Base-by-base conservation (phyloP, 2,888 invertebrate genomes). In the Dioctria linearis region DNA sequence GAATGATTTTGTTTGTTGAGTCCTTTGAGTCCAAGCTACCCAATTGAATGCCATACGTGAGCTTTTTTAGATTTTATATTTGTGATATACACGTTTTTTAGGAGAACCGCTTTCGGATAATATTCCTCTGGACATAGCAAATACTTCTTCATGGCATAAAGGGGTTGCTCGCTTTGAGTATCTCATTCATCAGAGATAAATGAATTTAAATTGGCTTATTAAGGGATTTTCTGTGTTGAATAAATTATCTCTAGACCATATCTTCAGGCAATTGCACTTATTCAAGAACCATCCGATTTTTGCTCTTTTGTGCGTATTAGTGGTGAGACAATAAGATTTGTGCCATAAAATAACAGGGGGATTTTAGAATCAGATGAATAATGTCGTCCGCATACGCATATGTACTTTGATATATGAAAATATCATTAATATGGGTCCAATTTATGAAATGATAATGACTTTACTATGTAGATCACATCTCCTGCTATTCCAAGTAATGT, bases 61-160 rank as follows among this genome's bases (percentile, higher is more conserved):
- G 71, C 69, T 81, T 81, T 78, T 71, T 51, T 46, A 59, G 79
- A 78, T 78, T 25, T 81, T 80, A 71, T 78, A 79, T 81, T 61
- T 78, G 78, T n/a, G 81, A 81, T 81, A 81, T 80, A 81, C 25
- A 81, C 25, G 25, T 63, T 63, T 63, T 78, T 78, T 61, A 63
- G 46, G 43, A 43, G 78, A 49, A 49, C 49, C 43, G 63, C 49
- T 25, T 39, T 39, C 49, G 63, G 61, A 46, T 39, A 39, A 39
- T 40, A 25, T 54, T 43, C 6, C 54, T 78, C 39, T 49, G 63
- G 25, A 25, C 25, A 25, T 39, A 39, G 9, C 40, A 63, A 63
- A 49, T 51, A 63, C 46, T 46, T 63, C 40, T 49, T 49, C 37
- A 46, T 37, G 11, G 8, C 11, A 43, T 4, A 3, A 39, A 39